phyloP scores from a whole-genome alignment of 2,113 vertebrate species.

The Sinocyclocheilus anshuiensis region DNA sequence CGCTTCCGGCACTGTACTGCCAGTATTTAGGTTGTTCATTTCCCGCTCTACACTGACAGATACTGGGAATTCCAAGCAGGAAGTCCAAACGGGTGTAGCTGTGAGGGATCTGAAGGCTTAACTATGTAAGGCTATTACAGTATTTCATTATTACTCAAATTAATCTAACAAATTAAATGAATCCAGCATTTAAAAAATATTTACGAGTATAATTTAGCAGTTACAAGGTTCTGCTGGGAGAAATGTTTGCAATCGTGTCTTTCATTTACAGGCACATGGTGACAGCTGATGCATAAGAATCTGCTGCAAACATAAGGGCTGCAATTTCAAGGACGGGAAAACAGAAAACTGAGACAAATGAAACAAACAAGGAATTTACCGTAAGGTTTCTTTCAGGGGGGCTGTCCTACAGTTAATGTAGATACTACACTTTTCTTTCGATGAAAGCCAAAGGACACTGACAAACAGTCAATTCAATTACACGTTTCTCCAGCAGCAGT shows the following conservation, averaged over 20 bases:
- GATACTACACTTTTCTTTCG: neutral
- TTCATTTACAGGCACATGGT: neutral
- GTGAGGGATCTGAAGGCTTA: neutral
- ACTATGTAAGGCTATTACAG: neutral
- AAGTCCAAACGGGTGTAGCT: neutral
- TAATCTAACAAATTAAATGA: neutral
- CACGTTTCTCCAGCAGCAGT: too few relatives aligned
- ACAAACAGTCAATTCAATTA: neutral
- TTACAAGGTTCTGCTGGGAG: neutral
- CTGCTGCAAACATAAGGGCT: neutral
- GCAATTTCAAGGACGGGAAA: neutral
- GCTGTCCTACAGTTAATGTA: neutral
- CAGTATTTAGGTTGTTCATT: conserved; percentile 41
- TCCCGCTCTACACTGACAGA: conserved; percentile 37
- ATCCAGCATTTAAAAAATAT: neutral
- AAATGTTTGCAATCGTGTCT: neutral
- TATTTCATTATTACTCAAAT: neutral
- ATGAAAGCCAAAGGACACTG: neutral
- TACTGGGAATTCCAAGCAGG: conserved; percentile 18
- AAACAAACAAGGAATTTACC: neutral
- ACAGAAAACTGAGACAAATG: neutral
- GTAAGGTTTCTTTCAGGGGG: neutral
- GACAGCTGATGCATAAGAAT: neutral
- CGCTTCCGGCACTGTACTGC: conserved; percentile 39
- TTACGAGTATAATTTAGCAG: neutral